Evolutionary conservation across 1,140 invertebrate species (phyloP).

Genomic region (Drosophila insularis): DNA sequence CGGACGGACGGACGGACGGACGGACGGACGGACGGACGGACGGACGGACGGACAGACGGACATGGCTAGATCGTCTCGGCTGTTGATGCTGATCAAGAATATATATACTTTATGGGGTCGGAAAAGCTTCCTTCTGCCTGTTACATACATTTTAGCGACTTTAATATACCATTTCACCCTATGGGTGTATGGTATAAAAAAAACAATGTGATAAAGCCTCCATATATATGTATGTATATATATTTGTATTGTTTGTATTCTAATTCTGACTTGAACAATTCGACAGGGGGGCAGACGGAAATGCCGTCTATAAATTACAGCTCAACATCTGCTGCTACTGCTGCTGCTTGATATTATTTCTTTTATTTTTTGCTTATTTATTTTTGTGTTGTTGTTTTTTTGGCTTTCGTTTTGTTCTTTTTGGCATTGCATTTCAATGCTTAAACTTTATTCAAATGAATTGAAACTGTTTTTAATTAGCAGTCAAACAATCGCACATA

Average conservation of each 20-base stretch:
- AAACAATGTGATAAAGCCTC: slow-evolving; percentile 44
- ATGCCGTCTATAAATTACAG: slow-evolving; percentile 48
- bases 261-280: slow-evolving; percentile 54
- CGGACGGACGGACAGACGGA: too few relatives aligned
- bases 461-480: slow-evolving; percentile 58
- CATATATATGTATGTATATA: slow-evolving; percentile 21
- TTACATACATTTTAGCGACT: too few relatives aligned
- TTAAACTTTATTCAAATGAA: slow-evolving; percentile 32
- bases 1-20: too few relatives aligned
- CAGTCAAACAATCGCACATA: slow-evolving; percentile 41
- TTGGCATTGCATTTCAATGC: slow-evolving; percentile 11
- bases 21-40: too few relatives aligned
- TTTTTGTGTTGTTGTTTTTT: background rate
- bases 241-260: slow-evolving; percentile 38
- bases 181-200: too few relatives aligned
- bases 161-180: too few relatives aligned
- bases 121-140: too few relatives aligned
- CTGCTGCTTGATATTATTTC: slow-evolving; percentile 15
- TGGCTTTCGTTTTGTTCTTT: slow-evolving; percentile 12
- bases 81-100: too few relatives aligned
- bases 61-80: too few relatives aligned
- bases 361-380: slow-evolving; percentile 12
- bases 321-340: slow-evolving; percentile 47
- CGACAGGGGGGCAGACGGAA: slow-evolving; percentile 44
- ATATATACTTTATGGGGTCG: too few relatives aligned